Base-by-base conservation (phyloP, 2,797 vertebrate species). In the Prunella strophiata region DNA sequence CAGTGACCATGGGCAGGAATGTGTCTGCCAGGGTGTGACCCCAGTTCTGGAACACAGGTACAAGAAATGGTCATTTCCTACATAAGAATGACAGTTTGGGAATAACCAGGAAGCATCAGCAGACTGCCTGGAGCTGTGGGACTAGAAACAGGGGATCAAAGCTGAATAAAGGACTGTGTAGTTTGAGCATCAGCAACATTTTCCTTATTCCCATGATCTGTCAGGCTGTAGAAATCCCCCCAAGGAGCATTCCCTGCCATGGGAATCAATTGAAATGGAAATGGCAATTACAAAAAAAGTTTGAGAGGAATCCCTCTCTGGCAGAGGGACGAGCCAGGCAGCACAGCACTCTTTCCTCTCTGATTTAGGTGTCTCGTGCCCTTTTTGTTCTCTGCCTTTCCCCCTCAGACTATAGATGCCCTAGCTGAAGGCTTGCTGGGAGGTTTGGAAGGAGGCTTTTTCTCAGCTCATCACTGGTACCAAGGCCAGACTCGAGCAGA, bases 261-360 rank as follows among this genome's bases (percentile, higher is more conserved):
- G 94, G 83, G 89, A 95, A 90, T 95, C 80, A 68, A 65, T 84
- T 86, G 89, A 93, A 91, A 95, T 95, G 72, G 82, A 88, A 96
- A 92, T 88, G 77, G 48, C 67, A 95, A 61, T 91, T 88, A 63
- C 65, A 83, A 55, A 47, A 76, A 45, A 26, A 0, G 20, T 85
- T 75, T 57, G 65, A 83, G 86, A 94, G 61, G 65, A 93, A 83
- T 93, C 67, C 40, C 76, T 54, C 74, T 61, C 86, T 92, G 91
- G 78, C 63, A 74, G 67, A 48, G 34, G 40, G 32, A 36, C 0
- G 5, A 81, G 50, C 72, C 72, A 85, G 81, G 75, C 91, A 75
- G 82, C 65, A 6, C 38, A 57, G 50, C 75, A 34, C 67, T 79
- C 63, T 47, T 77, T 88, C 62, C 67, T 85, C 85, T 73, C 88